Evolutionary conservation across 2,888 invertebrate genomes (phyloP).

Genomic region (Gasteruption jaculator): DNA sequence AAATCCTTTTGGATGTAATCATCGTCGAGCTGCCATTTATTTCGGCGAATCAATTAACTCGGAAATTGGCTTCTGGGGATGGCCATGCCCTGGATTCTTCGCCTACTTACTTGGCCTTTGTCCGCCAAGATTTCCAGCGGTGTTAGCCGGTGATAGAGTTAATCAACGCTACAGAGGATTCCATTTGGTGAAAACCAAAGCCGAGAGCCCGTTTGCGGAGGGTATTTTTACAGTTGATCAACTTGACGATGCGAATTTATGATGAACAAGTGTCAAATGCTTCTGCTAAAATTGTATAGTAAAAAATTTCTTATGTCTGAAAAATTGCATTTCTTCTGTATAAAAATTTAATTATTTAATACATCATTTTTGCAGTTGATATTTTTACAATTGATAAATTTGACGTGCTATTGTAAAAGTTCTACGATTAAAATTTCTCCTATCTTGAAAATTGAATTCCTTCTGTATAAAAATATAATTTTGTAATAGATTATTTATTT

Average conservation of each 20-base stretch:
- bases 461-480: no score
- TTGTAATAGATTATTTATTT: no score
- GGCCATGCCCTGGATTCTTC: constrained; percentile 60
- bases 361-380: no score
- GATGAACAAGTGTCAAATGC: constrained; percentile 3
- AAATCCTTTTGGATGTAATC: constrained; percentile 60
- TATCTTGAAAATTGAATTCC: no score
- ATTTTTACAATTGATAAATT: no score
- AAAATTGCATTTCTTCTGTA: no score
- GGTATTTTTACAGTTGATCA: constrained; percentile 54
- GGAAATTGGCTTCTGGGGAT: constrained; percentile 63
- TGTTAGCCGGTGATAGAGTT: constrained; percentile 42
- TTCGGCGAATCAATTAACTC: constrained; percentile 64
- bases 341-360: no score
- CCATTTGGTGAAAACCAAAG: constrained; percentile 57
- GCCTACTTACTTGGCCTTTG: constrained; percentile 59
- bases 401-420: no score
- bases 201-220: constrained; percentile 57
- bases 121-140: constrained; percentile 51
- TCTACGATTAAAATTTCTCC: no score
- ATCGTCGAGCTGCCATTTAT: constrained; percentile 62
- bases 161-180: constrained; percentile 50
- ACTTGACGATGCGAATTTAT: constrained; percentile 8
- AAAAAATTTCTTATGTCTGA: no score
- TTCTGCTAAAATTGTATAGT: no score